Base-by-base conservation (phyloP, 2,797 vertebrate genomes). In the Microctenopoma lineatum region DNA sequence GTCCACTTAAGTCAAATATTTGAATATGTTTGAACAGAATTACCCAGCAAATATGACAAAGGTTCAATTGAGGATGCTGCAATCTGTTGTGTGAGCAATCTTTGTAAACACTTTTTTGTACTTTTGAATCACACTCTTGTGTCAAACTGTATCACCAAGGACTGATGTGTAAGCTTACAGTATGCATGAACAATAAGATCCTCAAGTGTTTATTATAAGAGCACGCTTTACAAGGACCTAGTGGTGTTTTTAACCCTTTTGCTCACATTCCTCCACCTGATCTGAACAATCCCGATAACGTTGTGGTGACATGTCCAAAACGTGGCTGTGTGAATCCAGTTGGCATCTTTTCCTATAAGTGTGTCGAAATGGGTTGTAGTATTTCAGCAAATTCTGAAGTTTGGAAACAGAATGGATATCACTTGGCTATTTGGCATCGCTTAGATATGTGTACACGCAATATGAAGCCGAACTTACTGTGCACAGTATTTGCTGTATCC, bases 141-240 rank as follows among this genome's bases (percentile, higher is more conserved):
- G 44, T 66, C 60, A 5, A 67, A 61, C 50, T 68, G 41, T 39
- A 42, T 65, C 63, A n/a, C 15, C 21, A 18, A 29, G 18, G 26
- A 58, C 66, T 45, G 44, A 73, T 54, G 9, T 71, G 18, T 75
- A 53, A 66, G 50, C 44, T 61, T 62, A 68, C n/a, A 58, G 70
- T 70, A 59, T 79, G 78, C 80, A 79, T 84, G 80, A 66, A 69
- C 58, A 73, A 63, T 44, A 58, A 72, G 44, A 71, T 61, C 18
- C 34, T 60, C 25, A 59, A 36, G 34, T 79, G 58, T 64, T 75
- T 45, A 80, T 67, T 45, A 51, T 53, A 66, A 47, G 3, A 82
- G 77, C 77, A 83, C 54, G 62, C 46, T 75, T 79, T 59, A 32
- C 50, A 59, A 34, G 48, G 46, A 61, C 59, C 44, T 7, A 50